phyloP scores from a whole-genome alignment of 1,140 invertebrate genomes.

The Nasonia giraulti region DNA sequence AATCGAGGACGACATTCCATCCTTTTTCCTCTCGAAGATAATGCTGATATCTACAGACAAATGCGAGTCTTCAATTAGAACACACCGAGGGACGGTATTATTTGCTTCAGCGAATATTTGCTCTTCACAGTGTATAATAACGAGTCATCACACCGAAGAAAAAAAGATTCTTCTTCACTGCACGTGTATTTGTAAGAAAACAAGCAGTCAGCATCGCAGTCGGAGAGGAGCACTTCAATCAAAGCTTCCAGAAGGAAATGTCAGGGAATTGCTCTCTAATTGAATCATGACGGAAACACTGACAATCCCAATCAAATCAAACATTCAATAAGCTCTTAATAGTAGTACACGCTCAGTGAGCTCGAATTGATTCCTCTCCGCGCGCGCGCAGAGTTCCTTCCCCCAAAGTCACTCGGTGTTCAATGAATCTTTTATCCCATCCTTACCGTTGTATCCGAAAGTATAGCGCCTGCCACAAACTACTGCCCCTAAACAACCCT shows the following conservation, averaged over 20 bases:
- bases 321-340: slow-evolving; percentile 1
- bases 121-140: too few relatives aligned
- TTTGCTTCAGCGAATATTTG: too few relatives aligned
- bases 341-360: not conserved
- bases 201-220: not conserved
- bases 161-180: too few relatives aligned
- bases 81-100: too few relatives aligned
- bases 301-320: not conserved
- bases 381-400: not conserved
- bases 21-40: too few relatives aligned
- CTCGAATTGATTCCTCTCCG: not conserved
- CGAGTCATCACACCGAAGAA: too few relatives aligned
- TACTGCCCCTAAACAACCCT: too few relatives aligned
- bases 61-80: too few relatives aligned
- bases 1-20: too few relatives aligned
- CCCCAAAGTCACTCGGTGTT: not conserved
- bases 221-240: not conserved
- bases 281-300: not conserved
- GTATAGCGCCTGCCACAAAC: too few relatives aligned
- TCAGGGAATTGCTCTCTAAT: not conserved
- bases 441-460: not conserved
- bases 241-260: not conserved
- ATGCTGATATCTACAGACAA: too few relatives aligned
- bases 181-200: not conserved
- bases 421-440: not conserved